Percentiles rank a stretch among this genome's conserved stretches.
phyloP scores from a whole-genome alignment of 1,140 invertebrate species.

The Drosophila erecta region DNA sequence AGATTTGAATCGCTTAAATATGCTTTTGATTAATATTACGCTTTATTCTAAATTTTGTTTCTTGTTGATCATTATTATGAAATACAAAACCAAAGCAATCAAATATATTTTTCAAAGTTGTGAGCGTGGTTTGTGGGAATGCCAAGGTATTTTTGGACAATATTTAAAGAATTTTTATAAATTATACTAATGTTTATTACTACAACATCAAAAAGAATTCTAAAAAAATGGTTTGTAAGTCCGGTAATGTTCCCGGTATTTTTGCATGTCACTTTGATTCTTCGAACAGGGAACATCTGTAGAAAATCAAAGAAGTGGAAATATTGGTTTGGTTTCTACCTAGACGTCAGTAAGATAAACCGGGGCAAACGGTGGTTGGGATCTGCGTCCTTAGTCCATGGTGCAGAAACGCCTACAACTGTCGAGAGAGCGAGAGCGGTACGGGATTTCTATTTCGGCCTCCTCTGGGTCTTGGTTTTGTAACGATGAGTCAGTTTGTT shows the following conservation, averaged over 20 bases:
- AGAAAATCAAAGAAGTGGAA: conserved; percentile 44
- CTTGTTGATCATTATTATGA: no score
- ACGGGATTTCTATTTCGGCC: conserved; percentile 1
- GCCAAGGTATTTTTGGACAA: no score
- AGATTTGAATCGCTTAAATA: no score
- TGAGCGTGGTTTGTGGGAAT: not conserved
- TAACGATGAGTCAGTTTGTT: conserved; percentile 60
- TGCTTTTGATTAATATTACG: no score
- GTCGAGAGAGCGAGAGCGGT: conserved; percentile 17
- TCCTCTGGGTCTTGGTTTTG: conserved; percentile 18
- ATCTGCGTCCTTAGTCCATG: conserved; percentile 9
- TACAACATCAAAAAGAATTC: conserved; percentile 16
- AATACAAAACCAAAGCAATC: no score
- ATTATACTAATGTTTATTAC: no score
- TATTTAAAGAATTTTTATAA: no score
- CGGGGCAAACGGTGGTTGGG: conserved; percentile 2
- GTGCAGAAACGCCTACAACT: conserved; percentile 8
- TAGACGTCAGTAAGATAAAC: conserved; percentile 1
- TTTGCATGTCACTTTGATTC: conserved; percentile 40
- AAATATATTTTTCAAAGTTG: no score
- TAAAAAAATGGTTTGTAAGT: conserved; percentile 5
- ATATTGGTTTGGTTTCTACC: conserved; percentile 13
- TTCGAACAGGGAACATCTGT: conserved; percentile 46
- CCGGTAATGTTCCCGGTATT: conserved; percentile 33
- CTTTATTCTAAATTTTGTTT: no score